Percentiles rank a stretch among this genome's conserved stretches.
phyloP scores from a whole-genome alignment of 2,888 invertebrate species.

The Adineta ricciae region DNA sequence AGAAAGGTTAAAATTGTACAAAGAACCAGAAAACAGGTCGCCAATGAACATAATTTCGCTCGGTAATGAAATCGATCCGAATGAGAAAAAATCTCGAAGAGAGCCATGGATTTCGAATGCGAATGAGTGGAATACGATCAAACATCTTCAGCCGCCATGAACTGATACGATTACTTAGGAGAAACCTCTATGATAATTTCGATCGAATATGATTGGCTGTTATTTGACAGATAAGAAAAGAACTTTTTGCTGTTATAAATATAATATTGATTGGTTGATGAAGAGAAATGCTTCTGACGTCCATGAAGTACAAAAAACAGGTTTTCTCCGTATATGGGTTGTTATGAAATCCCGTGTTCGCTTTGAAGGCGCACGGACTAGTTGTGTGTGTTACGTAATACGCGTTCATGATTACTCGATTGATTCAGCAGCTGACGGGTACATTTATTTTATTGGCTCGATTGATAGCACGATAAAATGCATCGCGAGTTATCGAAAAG shows the following conservation, averaged over 20 bases:
- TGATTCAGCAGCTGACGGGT: too few species aligned
- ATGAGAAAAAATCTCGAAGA: conserved; percentile 57
- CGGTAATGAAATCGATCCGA: conserved; percentile 64
- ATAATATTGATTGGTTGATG: neutral
- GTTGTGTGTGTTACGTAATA: too few species aligned
- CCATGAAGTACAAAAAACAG: neutral
- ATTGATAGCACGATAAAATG: neutral
- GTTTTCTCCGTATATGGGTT: too few species aligned
- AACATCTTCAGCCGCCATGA: neutral
- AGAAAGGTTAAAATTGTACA: conserved; percentile 58
- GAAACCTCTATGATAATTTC: neutral
- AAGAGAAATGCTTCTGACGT: neutral
- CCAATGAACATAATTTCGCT: conserved; percentile 64
- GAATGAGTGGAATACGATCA: too few species aligned
- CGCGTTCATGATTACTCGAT: too few species aligned
- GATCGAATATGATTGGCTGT: neutral
- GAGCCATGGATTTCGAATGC: conserved; percentile 19
- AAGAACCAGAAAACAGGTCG: conserved; percentile 61
- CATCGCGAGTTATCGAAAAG: neutral
- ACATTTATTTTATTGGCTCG: neutral
- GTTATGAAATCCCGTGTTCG: too few species aligned
- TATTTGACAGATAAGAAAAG: neutral
- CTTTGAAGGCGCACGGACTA: too few species aligned
- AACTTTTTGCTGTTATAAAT: neutral
- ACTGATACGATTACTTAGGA: neutral